phyloP scores from a whole-genome alignment of 2,888 invertebrate species.

The Synanthedon formicaeformis region DNA sequence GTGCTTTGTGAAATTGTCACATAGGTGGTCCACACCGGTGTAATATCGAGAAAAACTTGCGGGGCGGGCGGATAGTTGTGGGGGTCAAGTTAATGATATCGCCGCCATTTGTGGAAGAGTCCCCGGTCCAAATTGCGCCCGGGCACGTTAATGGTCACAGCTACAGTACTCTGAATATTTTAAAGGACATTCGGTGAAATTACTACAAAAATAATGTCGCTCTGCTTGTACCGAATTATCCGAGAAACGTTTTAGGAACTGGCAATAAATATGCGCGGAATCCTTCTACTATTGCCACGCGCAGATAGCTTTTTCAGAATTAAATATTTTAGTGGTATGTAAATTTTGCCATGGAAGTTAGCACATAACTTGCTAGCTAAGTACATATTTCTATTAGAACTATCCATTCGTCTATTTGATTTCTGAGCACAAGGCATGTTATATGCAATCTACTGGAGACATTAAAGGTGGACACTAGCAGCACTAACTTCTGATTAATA shows the following conservation, averaged over 20 bases:
- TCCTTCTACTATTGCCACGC: constrained; percentile 58
- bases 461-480: no score
- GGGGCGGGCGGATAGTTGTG: constrained; percentile 52
- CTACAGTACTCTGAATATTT: constrained; percentile 68
- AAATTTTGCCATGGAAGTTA: constrained; percentile 1
- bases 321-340: constrained; percentile 36
- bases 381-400: no score
- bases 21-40: constrained; percentile 47
- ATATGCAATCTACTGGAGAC: no score
- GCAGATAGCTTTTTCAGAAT: constrained; percentile 56
- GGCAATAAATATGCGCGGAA: constrained; percentile 63
- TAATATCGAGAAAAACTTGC: constrained; percentile 66
- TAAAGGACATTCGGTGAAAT: constrained; percentile 69
- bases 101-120: constrained; percentile 64
- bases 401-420: no score
- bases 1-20: constrained; percentile 11
- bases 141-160: constrained; percentile 63
- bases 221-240: constrained; percentile 66
- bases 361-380: no score
- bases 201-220: constrained; percentile 70
- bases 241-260: constrained; percentile 63
- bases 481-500: no score
- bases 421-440: no score
- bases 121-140: constrained; percentile 59
- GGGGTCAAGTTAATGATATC: constrained; percentile 69